Evolutionary conservation across 2,888 invertebrate genomes (phyloP), one percentile per base, ranked within the genome.

Genomic region (Heteropelma amictum): DNA sequence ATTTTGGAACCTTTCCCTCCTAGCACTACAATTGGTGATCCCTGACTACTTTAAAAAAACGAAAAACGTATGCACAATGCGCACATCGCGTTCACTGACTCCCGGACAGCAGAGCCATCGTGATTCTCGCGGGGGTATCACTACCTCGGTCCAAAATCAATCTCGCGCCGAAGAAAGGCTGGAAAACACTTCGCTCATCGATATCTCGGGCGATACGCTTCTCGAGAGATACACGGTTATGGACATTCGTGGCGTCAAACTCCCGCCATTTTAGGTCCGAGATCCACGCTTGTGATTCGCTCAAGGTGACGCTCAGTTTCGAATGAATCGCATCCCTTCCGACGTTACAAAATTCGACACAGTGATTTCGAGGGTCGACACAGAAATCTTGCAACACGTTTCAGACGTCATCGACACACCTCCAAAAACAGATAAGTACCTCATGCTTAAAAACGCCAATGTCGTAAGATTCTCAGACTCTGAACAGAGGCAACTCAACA

Each of bases 281-380:
- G 54, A 72, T 6, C 61, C 72, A 1, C 42, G 21, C 1, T 56
- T 79, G 6, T 79, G 76, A 76, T 76, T 79, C 49, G 33, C 28
- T 1, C 76, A 76, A 28, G 68, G 67, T 0, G 79, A 79, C 17
- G 65, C 78, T 1, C 71, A 77, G 12, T 77, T 79, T 54, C 35
- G 14, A 10, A 42, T 23, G 7, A 38, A 63, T n/a, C 33, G 72
- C 3, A 65, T 68, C 28, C 69, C 61, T 3, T 54, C 54, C 3
- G 69, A 78, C 40, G 19, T 12, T 8, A 56, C 72, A 7, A 71
- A 72, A 14, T 77, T 64, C 28, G 49, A 65, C 40, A 10, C 54
- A 8, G 61, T 78, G n/a, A 14, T 77, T 7, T 63, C 47, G 5
- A 45, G 17, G 7, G 30, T 79, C 8, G 70, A 72, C 14, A 7